A percentile compares a stretch with the other conserved stretches of the same genome.
phyloP scores from a whole-genome alignment of 1,140 invertebrate species.

The Cydia amplana region DNA sequence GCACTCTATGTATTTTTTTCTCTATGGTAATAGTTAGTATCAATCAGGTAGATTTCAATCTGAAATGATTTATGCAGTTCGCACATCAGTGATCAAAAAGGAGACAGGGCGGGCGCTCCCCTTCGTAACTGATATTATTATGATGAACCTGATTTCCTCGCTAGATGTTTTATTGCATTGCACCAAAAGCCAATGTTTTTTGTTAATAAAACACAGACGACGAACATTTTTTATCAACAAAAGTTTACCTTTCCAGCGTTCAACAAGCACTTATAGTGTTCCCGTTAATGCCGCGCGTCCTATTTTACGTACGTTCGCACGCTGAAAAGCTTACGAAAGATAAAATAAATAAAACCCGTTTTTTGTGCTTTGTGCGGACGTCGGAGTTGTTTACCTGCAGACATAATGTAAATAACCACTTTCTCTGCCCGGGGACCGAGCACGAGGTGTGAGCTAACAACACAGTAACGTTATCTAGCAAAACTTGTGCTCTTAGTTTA shows the following conservation, averaged over 20 bases:
- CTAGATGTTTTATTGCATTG: neutral
- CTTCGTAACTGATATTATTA: slow-evolving; percentile 3
- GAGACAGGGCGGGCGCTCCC: neutral
- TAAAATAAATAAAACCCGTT: slow-evolving; percentile 18
- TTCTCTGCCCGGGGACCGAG: neutral
- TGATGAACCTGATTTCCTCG: neutral
- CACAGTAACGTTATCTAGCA: slow-evolving; percentile 15
- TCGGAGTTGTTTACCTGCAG: slow-evolving; percentile 1
- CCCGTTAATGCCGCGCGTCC: slow-evolving; percentile 6
- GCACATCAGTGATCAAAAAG: slow-evolving; percentile 19
- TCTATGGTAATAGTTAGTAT: too few relatives aligned
- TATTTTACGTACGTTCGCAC: neutral
- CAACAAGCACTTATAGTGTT: neutral
- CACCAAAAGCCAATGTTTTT: neutral
- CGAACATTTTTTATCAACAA: slow-evolving; percentile 16
- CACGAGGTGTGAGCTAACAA: neutral
- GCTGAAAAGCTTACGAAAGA: slow-evolving; percentile 9
- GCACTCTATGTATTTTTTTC: too few relatives aligned
- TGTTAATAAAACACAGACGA: neutral
- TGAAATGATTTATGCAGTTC: slow-evolving; percentile 8
- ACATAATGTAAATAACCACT: slow-evolving; percentile 25
- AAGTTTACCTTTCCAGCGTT: slow-evolving; percentile 22
- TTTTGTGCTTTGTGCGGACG: slow-evolving; percentile 18
- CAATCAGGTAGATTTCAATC: neutral
- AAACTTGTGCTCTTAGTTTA: slow-evolving; percentile 19